Conservation (phyloP, 2,113 vertebrate species). For the Pteronura brasiliensis region DNA sequence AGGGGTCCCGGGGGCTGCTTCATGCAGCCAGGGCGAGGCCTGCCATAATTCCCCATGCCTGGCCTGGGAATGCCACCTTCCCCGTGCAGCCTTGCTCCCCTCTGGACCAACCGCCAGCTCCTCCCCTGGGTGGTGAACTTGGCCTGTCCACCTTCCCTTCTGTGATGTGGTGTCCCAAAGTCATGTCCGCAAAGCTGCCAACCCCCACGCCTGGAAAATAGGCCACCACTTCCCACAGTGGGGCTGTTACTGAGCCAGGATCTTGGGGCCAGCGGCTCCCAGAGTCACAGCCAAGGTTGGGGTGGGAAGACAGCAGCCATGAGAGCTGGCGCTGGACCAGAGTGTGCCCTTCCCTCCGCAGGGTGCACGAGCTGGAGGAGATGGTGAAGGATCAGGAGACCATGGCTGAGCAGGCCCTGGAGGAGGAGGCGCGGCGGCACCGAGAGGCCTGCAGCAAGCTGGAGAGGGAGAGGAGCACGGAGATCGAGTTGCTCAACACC, state of each 20-base stretch:
- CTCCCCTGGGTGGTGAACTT: neutral
- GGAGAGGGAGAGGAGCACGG: constrained; percentile 91
- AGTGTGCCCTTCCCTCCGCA: constrained; percentile 47
- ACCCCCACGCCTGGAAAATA: neutral
- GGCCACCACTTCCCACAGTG: fast-evolving
- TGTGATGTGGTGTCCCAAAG: neutral
- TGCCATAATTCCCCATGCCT: fast-evolving
- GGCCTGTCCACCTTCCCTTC: neutral
- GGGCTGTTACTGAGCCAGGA: neutral
- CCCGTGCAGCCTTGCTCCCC: neutral
- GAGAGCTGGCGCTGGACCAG: neutral
- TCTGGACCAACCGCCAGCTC: neutral
- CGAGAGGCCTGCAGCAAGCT: constrained; percentile 91
- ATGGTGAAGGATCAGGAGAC: constrained; percentile 96
- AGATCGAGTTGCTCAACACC: constrained; percentile 92
- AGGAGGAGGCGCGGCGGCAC: constrained; percentile 90
- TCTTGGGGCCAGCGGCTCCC: neutral
- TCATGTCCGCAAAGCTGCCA: neutral
- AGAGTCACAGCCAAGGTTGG: fast-evolving
- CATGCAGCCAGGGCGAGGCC: fast-evolving
- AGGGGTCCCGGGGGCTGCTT: neutral
- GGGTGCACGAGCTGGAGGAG: constrained; percentile 96
- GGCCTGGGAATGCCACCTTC: neutral
- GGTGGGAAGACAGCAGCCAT: neutral
- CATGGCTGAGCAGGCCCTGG: constrained; percentile 88